Percentiles rank a stretch among this genome's conserved stretches.
phyloP scores from a whole-genome alignment of 2,113 vertebrate species.

The Gymnarchus niloticus region DNA sequence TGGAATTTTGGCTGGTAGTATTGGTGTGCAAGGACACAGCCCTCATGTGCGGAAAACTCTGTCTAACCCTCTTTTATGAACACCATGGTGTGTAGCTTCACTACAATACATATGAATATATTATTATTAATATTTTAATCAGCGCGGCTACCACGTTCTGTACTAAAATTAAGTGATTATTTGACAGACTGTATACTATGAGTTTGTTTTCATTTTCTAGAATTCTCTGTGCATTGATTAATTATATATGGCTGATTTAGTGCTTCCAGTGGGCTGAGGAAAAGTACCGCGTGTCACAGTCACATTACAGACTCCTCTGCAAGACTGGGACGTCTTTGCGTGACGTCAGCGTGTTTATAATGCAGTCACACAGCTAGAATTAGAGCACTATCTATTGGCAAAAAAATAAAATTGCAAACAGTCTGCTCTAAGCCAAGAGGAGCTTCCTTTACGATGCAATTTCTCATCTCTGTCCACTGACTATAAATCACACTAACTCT shows the following conservation, averaged over 20 bases:
- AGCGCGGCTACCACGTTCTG: too few species aligned
- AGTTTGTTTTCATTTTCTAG: neutral
- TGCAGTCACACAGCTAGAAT: constrained; percentile 3
- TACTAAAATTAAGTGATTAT: too few species aligned
- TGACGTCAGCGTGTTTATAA: neutral
- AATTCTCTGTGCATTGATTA: neutral
- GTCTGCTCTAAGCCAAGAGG: neutral
- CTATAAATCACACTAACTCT: neutral
- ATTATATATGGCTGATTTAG: neutral
- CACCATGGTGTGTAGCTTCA: too few species aligned
- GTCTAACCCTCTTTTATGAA: too few species aligned
- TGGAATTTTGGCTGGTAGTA: too few species aligned
- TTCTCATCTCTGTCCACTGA: neutral
- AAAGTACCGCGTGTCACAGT: neutral
- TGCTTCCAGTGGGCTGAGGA: neutral
- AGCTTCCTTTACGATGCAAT: neutral
- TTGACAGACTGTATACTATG: neutral
- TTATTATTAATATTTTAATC: too few species aligned
- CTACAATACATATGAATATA: too few species aligned
- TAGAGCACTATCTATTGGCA: constrained; percentile 18
- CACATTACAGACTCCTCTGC: neutral
- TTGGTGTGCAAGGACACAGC: too few species aligned
- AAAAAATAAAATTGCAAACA: neutral
- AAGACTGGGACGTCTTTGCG: neutral
- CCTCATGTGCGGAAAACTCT: too few species aligned